Evolutionary conservation across 2,888 invertebrate genomes (phyloP), one percentile per base, ranked within the genome.

Genomic region (Incurvaria masculella): DNA sequence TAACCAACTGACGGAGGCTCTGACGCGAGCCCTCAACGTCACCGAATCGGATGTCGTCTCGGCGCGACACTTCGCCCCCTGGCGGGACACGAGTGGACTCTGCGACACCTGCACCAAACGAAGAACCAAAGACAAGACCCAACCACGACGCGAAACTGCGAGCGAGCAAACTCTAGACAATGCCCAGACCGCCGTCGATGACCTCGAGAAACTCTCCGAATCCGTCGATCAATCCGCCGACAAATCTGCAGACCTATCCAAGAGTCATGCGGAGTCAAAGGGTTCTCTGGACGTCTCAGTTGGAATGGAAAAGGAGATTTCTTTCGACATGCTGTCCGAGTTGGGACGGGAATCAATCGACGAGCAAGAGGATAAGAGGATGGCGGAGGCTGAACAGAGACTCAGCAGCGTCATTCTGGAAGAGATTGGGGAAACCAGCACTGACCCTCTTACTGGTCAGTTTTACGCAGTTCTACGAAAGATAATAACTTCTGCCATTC

Each of bases 1-100:
- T 16, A 70, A 61, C 53, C 68, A 72, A 54, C 61, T 72, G 42
- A 70, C 69, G 5, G 64, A 66, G 52, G 54, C 64, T 1, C 58
- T 75, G 14, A 61, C 66, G 2, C 59, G 60, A 8, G 69, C 70
- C 2, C 57, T 76, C 38, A 47, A 56, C 0, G 65, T 69, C 44
- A 56, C 58, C 53, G 72, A 68, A 46, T 59, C 66, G 10, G 60
- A 19, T 20, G 19, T 38, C 38, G 10, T 44, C 45, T 11, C 20
- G 48, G 38, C 47, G 55, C 2, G 56, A 58, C 0, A 59, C 61
- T 19, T 67, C 69, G 44, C 61, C 70, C 21, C 52, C 21, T 46
- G 38, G 21, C 51, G 54, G 42, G 26, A 23, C 44, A 42, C 49
- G n/a, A 11, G 46, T 53, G 65, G 65, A 0, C 62, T 65, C 33